These are phyloP conservation scores for Diarsia dahlii DNA, from an alignment of 2,888 invertebrate species.

Conservation along the genomic window DNA sequence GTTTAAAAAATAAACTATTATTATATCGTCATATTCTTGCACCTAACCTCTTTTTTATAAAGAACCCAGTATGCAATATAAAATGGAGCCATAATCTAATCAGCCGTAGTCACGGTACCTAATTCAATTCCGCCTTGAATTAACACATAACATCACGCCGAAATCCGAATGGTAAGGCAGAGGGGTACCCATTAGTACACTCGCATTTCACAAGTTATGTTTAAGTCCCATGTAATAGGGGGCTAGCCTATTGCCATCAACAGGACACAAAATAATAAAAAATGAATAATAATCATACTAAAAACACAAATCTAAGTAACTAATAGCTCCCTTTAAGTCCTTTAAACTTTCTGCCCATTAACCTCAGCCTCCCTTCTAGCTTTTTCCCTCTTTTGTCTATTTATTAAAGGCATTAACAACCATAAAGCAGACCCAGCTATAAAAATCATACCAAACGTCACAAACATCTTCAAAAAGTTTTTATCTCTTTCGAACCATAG, in stretches of 20 bases:
- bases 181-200: too few relatives aligned
- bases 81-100: neutral
- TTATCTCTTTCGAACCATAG: constrained; percentile 92
- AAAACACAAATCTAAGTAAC: neutral
- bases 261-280: too few relatives aligned
- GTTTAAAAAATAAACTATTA: neutral
- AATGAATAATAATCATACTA: neutral
- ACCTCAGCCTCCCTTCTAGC: constrained; percentile 60
- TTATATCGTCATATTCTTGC: neutral
- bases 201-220: too few relatives aligned
- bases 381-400: constrained; percentile 79
- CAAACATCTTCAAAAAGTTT: constrained; percentile 93
- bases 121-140: neutral
- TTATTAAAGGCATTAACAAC: constrained; percentile 94
- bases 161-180: too few relatives aligned
- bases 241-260: too few relatives aligned
- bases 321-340: neutral
- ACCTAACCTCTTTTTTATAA: neutral
- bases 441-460: constrained; percentile 94
- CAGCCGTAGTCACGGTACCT: neutral
- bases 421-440: constrained; percentile 94
- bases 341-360: constrained; percentile 66
- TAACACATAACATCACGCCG: too few relatives aligned
- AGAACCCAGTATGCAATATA: neutral
- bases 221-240: too few relatives aligned